Percentiles rank a stretch among this genome's conserved stretches.
Evolutionary conservation across 2,888 invertebrate species (phyloP).

Genomic region (Tenthredo notha): DNA sequence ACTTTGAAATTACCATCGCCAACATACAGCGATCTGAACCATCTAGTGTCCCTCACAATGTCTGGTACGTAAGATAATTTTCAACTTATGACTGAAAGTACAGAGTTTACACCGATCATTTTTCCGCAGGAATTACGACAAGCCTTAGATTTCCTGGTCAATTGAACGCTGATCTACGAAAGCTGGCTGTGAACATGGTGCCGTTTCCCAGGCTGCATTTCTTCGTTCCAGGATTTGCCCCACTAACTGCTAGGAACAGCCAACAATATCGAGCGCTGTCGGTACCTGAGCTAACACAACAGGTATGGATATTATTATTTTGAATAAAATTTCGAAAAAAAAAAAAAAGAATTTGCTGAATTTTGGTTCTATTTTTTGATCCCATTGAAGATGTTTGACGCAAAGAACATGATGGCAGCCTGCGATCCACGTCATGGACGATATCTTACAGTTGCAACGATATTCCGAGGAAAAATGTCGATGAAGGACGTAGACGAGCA

Average conservation of each 20-base stretch:
- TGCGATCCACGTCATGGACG: conserved; percentile 81
- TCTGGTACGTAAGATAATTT: conserved; percentile 55
- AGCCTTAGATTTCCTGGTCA: conserved; percentile 83
- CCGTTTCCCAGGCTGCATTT: conserved; percentile 83
- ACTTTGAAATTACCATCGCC: conserved; percentile 80
- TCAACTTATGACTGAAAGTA: too few species aligned
- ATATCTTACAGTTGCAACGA: conserved; percentile 80
- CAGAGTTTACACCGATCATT: neutral
- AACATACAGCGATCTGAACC: conserved; percentile 82
- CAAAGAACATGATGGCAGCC: conserved; percentile 85
- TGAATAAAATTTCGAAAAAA: neutral
- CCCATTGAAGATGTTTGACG: conserved; percentile 80
- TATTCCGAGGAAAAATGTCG: conserved; percentile 79
- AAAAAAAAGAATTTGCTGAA: neutral
- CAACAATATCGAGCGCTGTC: conserved; percentile 80
- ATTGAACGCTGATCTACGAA: conserved; percentile 82
- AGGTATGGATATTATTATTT: conserved; percentile 65
- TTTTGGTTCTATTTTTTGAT: conserved; percentile 60
- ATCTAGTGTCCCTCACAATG: conserved; percentile 78
- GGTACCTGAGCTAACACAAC: conserved; percentile 80
- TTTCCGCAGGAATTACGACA: conserved; percentile 75
- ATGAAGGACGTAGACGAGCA: conserved; percentile 81
- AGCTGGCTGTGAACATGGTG: conserved; percentile 83
- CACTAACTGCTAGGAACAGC: conserved; percentile 80
- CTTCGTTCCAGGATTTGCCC: conserved; percentile 83